These are phyloP conservation scores for Parascotia fuliginaria DNA, from an alignment of 2,888 invertebrate genomes.

Conservation along the genomic window DNA sequence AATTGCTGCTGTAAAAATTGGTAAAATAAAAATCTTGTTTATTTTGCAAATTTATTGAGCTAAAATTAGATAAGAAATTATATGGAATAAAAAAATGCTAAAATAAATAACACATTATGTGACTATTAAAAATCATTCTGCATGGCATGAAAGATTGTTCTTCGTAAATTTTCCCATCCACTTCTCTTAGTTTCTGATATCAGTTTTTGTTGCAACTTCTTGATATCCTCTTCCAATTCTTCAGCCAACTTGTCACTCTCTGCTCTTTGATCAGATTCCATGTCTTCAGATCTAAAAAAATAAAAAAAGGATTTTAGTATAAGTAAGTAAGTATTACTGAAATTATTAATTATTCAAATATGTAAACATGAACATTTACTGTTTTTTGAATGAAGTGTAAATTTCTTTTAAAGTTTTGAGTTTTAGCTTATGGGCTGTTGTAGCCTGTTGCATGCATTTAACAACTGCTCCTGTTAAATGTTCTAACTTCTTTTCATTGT, in stretches of 20 bases:
- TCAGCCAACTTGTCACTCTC: conserved; percentile 65
- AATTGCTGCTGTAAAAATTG: too few species aligned
- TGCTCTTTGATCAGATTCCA: conserved; percentile 61
- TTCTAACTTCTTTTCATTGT: conserved; percentile 74
- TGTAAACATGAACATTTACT: conserved; percentile 46
- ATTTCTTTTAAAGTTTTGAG: conserved; percentile 66
- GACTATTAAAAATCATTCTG: conserved; percentile 63
- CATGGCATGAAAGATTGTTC: conserved; percentile 71
- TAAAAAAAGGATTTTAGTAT: not conserved
- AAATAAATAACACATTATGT: not conserved
- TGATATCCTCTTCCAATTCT: conserved; percentile 69
- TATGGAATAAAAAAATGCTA: not conserved
- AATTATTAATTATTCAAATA: not conserved
- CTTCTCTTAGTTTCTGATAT: conserved; percentile 69
- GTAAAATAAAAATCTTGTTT: too few species aligned
- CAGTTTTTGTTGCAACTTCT: conserved; percentile 67
- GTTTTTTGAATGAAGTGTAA: conserved; percentile 60
- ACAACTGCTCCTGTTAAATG: conserved; percentile 63
- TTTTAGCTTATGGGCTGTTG: conserved; percentile 65
- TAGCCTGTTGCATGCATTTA: conserved; percentile 71
- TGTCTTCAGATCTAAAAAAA: conserved; percentile 64
- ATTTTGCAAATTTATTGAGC: conserved; percentile 10
- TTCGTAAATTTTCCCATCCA: conserved; percentile 67
- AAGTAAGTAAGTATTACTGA: not conserved
- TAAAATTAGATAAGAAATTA: not conserved